These are phyloP conservation scores for Euleptes europaea DNA, from an alignment of 2,113 vertebrate species.

Conservation along the genomic window DNA sequence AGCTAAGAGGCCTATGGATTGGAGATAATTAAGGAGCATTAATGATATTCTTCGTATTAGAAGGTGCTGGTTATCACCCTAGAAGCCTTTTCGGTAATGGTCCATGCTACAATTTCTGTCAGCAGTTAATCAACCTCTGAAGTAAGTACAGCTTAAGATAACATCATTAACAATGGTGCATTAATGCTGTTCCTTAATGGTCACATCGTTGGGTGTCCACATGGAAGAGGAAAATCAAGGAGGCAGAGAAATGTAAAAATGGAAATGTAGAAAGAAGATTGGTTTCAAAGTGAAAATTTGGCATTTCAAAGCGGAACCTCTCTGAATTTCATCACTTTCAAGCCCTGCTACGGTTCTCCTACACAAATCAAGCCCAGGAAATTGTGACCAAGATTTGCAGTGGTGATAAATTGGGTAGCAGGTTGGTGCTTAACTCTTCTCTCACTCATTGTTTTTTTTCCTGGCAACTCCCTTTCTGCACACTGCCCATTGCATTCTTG, in stretches of 20 bases:
- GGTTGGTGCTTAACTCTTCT: not conserved
- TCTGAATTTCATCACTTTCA: not conserved
- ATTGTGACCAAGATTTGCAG: not conserved
- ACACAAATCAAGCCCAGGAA: not conserved
- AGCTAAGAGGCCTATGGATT: constrained; percentile 38
- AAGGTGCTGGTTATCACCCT: constrained; percentile 44
- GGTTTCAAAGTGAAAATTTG: not conserved
- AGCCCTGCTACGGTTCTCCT: not conserved
- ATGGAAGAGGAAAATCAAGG: not conserved
- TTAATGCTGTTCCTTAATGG: constrained; percentile 5
- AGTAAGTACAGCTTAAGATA: constrained; percentile 49
- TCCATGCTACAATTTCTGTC: constrained; percentile 42
- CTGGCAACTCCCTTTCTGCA: not conserved
- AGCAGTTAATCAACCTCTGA: constrained; percentile 45
- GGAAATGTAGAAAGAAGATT: constrained; percentile 7
- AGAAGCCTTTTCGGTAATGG: constrained; percentile 40
- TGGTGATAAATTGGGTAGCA: not conserved
- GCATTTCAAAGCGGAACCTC: not conserved
- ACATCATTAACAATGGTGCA: constrained; percentile 18
- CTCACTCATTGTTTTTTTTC: not conserved
- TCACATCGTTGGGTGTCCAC: constrained; percentile 10
- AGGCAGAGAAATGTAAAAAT: not conserved
- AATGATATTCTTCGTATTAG: constrained; percentile 47
- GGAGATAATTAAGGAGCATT: constrained; percentile 57
- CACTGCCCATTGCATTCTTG: no score